Evolutionary conservation across 2,113 vertebrate species (phyloP), one percentile per base, ranked within the genome.

Genomic region (Montifringilla adamsi): DNA sequence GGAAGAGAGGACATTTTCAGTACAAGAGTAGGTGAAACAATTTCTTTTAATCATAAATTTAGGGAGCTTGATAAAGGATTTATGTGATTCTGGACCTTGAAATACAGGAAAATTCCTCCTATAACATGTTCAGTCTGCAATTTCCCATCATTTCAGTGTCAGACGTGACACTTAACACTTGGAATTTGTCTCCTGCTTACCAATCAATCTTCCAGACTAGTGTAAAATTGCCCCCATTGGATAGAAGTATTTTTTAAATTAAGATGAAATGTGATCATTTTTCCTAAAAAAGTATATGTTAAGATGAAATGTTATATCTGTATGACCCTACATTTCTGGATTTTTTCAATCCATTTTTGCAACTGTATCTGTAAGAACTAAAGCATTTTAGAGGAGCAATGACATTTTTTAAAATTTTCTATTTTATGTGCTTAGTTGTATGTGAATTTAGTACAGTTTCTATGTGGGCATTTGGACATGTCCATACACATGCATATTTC

Each of bases 31-130:
- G 30, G 26, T 87, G 44, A 93, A 90, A 81, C 14, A 41, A 41
- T 67, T 91, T 87, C 11, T 62, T 93, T 27, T 69, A 84, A 73
- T 90, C 55, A 80, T 56, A 91, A 69, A 87, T 96, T 90, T 84
- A 87, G 43, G 35, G 85, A 67, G 31, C 43, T 73, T 47, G 22
- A 27, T 84, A 82, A 68, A 35, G 94, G 49, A 96, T 84, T 91
- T 92, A 46, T 47, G 9, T 84, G 55, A 75, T 93, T 95, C 78
- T 66, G 41, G 93, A 87, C 31, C 70, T 70, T 90, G 69, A 95
- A 94, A 91, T 90, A 33, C 11, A 88, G 62, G 59, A 91, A 87
- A 94, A 90, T 67, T 94, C 7, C 37, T 89, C 50, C 56, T 91
- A 30, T 59, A 88, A 89, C 23, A 68, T 10, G 20, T 84, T 85